Evolutionary conservation across 1,140 invertebrate genomes (phyloP).

Genomic region (Neodiprion virginianus): DNA sequence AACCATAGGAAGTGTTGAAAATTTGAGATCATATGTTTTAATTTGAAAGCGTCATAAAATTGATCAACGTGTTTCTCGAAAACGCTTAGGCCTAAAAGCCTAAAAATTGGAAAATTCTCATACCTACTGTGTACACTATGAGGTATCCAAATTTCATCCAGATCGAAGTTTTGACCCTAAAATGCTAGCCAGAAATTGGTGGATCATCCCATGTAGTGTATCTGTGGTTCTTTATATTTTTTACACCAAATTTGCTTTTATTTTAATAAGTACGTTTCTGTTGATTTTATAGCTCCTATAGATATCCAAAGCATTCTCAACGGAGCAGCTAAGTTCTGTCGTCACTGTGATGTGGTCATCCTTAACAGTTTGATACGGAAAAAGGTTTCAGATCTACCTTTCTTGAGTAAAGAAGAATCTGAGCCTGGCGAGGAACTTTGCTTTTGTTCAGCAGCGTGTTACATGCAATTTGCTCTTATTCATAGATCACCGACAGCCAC

Average conservation of each 20-base stretch:
- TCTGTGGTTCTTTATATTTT: constrained; percentile 12
- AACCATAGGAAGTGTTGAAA: no score
- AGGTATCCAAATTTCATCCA: no score
- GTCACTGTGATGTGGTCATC: constrained; percentile 90
- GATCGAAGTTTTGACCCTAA: no score
- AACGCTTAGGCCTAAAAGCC: no score
- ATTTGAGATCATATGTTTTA: no score
- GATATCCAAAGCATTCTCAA: constrained; percentile 91
- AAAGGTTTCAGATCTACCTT: constrained; percentile 81
- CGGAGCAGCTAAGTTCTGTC: constrained; percentile 87
- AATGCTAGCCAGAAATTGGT: no score
- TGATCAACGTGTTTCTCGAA: no score
- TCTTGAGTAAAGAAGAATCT: constrained; percentile 70
- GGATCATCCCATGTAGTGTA: no score
- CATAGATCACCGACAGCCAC: constrained; percentile 65
- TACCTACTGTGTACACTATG: no score
- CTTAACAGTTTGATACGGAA: constrained; percentile 81
- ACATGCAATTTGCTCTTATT: constrained; percentile 79
- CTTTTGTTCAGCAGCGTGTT: constrained; percentile 87
- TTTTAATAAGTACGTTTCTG: constrained; percentile 8
- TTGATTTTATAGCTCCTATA: constrained; percentile 67
- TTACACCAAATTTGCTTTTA: background rate
- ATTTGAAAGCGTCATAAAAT: no score
- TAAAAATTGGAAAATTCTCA: no score
- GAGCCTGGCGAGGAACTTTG: constrained; percentile 76